These are phyloP conservation scores for Lepidurus packardi DNA, from an alignment of 1,140 invertebrate genomes.

Conservation along the genomic window DNA sequence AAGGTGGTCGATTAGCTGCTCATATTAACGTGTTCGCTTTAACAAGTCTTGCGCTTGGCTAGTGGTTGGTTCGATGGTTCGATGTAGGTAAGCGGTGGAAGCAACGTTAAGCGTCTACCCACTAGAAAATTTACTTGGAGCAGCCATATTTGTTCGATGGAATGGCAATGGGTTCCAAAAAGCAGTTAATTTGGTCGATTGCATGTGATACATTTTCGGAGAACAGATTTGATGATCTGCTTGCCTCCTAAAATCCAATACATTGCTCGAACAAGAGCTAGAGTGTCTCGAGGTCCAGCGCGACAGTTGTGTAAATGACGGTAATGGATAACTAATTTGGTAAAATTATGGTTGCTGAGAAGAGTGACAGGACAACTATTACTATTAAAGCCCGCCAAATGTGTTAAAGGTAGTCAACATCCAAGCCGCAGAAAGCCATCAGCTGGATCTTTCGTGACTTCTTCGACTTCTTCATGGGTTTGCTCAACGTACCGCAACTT, in stretches of 20 bases:
- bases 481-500: too few relatives aligned
- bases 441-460: background rate
- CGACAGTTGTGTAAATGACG: conserved; percentile 11
- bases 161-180: background rate
- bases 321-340: background rate
- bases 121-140: background rate
- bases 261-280: conserved; percentile 25
- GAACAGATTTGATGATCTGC: background rate
- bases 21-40: too few relatives aligned
- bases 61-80: too few relatives aligned
- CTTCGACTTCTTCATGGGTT: too few relatives aligned
- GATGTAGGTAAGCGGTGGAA: too few relatives aligned
- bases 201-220: conserved; percentile 25
- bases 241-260: conserved; percentile 35
- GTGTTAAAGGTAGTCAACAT: background rate
- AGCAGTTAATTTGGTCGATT: background rate
- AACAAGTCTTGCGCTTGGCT: too few relatives aligned
- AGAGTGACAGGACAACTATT: conserved; percentile 23
- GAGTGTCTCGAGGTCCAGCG: conserved; percentile 24
- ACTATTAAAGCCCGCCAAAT: background rate
- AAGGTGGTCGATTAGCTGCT: too few relatives aligned
- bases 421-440: background rate
- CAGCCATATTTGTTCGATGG: background rate
- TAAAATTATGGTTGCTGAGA: conserved; percentile 11
- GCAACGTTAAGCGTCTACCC: too few relatives aligned